These are phyloP conservation scores for Zaprionus bogoriensis DNA, from an alignment of 2,888 invertebrate species.

Conservation along the genomic window DNA sequence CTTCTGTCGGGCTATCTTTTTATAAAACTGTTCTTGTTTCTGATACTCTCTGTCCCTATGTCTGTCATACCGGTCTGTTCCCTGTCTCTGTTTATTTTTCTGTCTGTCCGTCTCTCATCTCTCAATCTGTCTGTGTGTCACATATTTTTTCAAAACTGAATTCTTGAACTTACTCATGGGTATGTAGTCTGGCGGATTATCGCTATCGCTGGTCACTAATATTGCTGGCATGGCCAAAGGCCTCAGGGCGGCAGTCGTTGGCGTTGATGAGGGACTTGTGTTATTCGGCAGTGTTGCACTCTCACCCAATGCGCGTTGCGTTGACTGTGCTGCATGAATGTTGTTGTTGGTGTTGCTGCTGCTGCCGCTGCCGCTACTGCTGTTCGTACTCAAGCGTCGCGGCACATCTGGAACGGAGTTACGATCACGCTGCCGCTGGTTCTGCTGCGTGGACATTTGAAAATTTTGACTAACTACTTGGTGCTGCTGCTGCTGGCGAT, in stretches of 20 bases:
- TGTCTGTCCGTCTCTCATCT: no score
- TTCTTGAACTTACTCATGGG: slow-evolving; percentile 74
- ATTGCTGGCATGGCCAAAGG: slow-evolving; percentile 68
- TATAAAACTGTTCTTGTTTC: no score
- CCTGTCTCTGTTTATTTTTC: no score
- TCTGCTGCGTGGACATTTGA: slow-evolving; percentile 62
- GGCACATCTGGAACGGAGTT: slow-evolving; percentile 38
- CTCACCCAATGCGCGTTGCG: slow-evolving; percentile 38
- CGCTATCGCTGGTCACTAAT: slow-evolving; percentile 75
- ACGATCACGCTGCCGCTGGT: slow-evolving; percentile 45
- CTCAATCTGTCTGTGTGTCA: background rate
- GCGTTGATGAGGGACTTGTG: slow-evolving; percentile 56
- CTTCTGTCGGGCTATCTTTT: no score
- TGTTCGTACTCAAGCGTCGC: slow-evolving; percentile 28
- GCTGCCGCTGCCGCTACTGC: slow-evolving; percentile 27
- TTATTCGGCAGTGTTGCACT: slow-evolving; percentile 60
- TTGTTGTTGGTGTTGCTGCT: slow-evolving; percentile 37
- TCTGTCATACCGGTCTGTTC: no score
- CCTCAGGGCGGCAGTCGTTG: slow-evolving; percentile 70
- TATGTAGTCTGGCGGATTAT: slow-evolving; percentile 82
- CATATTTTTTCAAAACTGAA: no score
- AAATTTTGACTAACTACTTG: slow-evolving; percentile 75
- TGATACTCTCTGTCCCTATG: no score
- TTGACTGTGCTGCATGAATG: slow-evolving; percentile 50
- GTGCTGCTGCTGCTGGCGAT: slow-evolving; percentile 67